Base-by-base conservation (phyloP, 2,797 vertebrate species). In the Poecilia wingei region DNA sequence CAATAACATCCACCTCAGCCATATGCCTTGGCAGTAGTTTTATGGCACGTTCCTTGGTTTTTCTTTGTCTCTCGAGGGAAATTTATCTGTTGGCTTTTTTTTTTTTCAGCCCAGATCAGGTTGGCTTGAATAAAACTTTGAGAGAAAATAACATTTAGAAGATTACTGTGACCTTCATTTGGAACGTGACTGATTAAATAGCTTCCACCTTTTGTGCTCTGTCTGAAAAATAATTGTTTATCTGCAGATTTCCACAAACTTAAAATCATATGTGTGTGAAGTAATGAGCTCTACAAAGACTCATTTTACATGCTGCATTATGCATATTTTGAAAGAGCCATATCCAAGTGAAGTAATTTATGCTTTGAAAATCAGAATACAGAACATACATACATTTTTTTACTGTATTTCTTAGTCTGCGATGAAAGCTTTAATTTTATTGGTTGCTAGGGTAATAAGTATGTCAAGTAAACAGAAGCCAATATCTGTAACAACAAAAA, bases 1-100 rank as follows among this genome's bases (percentile, higher is more conserved):
- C 87, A 92, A 95, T 93, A 95, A 95, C 92, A 95, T 92, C 90
- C 93, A 92, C 90, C 88, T 91, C 86, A 72, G 86, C 80, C 36
- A 45, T 80, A 75, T 71, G 71, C 88, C 86, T 93, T 76, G 87
- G 92, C 87, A 79, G 88, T 93, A 83, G 92, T 92, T 91, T 93
- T 92, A 92, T 71, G 91, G 86, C 91, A 89, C 92, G 84, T 81
- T 93, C 83, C 83, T 75, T 55, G 76, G 85, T 87, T 91, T 92
- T 88, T 87, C 87, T 81, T 80, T 82, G 64, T 82, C 82, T 85
- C 91, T 92, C 70, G 14, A 82, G 89, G 85, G 87, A 92, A 89
- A 88, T 92, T 72, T 82, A 87, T 78, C 80, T 84, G 79, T 89
- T 91, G 82, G 79, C 89, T 92, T 88, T 79, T 79, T 88, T 79